Evolutionary conservation across 2,888 invertebrate genomes (phyloP).

Genomic region (Eulithis testata): DNA sequence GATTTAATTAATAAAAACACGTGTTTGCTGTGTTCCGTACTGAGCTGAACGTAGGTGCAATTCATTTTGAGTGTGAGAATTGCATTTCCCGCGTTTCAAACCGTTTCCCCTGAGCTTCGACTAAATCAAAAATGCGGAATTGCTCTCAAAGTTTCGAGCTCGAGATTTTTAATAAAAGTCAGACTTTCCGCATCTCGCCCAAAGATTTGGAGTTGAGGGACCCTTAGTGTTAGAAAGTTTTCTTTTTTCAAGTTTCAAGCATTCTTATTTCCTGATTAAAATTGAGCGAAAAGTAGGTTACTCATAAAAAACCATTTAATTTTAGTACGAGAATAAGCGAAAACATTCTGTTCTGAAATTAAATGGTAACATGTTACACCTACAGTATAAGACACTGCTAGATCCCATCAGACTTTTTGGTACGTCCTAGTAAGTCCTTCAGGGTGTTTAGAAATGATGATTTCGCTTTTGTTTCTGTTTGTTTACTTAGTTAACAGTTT

Average conservation of each 20-base stretch:
- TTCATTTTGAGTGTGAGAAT: slow-evolving; percentile 51
- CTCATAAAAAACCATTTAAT: too few species aligned
- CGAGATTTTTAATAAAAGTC: slow-evolving; percentile 27
- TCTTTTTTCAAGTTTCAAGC: background rate
- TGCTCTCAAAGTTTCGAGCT: slow-evolving; percentile 21
- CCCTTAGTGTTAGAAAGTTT: background rate
- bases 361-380: too few species aligned
- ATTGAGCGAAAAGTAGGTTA: too few species aligned
- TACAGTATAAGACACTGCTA: too few species aligned
- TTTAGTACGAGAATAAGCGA: too few species aligned
- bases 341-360: too few species aligned
- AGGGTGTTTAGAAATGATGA: too few species aligned
- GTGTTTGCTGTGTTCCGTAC: background rate
- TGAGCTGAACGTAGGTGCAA: slow-evolving; percentile 12
- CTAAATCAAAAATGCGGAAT: slow-evolving; percentile 31
- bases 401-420: too few species aligned
- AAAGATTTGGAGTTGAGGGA: slow-evolving; percentile 8
- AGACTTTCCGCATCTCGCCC: slow-evolving; percentile 5
- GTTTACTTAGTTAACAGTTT: too few species aligned
- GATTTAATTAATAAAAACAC: slow-evolving; percentile 1
- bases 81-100: slow-evolving; percentile 50
- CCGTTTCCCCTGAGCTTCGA: slow-evolving; percentile 36
- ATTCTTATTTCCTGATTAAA: background rate
- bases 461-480: too few species aligned
- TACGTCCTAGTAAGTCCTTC: too few species aligned